A percentile compares a stretch with the other conserved stretches of the same genome.
phyloP scores from a whole-genome alignment of 2,113 vertebrate genomes.

The Triplophysa dalaica region DNA sequence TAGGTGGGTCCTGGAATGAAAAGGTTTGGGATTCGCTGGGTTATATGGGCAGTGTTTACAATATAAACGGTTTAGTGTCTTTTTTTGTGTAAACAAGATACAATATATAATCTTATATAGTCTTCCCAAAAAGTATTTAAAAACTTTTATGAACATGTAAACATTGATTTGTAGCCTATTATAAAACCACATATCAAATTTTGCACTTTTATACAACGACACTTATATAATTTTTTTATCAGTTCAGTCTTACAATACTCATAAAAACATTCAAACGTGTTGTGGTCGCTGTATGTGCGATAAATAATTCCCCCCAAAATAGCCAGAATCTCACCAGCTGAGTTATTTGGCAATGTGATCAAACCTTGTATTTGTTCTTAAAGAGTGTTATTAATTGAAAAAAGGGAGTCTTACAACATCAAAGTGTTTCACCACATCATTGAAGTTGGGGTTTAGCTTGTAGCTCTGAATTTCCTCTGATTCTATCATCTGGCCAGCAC shows the following conservation, averaged over 20 bases:
- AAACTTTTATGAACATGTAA: too few relatives aligned
- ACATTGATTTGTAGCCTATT: too few relatives aligned
- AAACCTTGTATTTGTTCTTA: background rate
- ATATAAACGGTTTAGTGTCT: too few relatives aligned
- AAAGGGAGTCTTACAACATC: conserved; percentile 79
- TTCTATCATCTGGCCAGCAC: conserved; percentile 83
- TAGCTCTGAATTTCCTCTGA: conserved; percentile 86
- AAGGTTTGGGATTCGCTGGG: too few relatives aligned
- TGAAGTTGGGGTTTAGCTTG: conserved; percentile 86
- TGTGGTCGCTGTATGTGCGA: background rate
- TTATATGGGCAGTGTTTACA: background rate
- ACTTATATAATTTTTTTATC: too few relatives aligned
- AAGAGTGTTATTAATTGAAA: conserved; percentile 3
- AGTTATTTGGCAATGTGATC: background rate
- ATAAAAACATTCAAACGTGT: background rate
- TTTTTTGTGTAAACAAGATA: too few relatives aligned
- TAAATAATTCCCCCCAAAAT: background rate
- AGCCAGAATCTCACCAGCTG: conserved; percentile 12
- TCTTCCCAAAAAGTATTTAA: too few relatives aligned
- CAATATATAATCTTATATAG: too few relatives aligned
- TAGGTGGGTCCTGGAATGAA: too few relatives aligned
- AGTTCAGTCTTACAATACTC: background rate
- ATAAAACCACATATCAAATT: too few relatives aligned
- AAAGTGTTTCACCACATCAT: conserved; percentile 80
- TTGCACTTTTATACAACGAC: too few relatives aligned